Evolutionary conservation across 2,888 invertebrate species (phyloP).

Genomic region (Antheraea assamensis): DNA sequence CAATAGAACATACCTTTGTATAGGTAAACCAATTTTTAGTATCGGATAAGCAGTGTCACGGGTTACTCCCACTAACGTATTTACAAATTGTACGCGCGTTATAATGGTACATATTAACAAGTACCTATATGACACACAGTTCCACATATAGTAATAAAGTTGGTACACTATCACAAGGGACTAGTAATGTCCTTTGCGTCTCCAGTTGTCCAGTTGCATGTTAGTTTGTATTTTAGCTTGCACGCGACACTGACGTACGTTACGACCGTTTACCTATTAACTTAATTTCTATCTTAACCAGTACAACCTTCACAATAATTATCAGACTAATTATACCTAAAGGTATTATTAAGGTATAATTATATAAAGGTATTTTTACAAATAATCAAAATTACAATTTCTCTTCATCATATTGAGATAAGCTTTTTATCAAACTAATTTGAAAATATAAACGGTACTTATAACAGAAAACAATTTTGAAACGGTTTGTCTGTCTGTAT

Average conservation of each 20-base stretch:
- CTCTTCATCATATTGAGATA: no score
- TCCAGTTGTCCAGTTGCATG: slow-evolving; percentile 1
- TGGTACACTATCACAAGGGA: not conserved
- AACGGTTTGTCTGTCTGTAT: no score
- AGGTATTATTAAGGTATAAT: not conserved
- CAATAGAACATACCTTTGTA: no score
- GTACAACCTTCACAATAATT: not conserved
- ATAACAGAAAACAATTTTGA: no score
- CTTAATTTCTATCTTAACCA: not conserved
- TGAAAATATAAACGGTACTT: no score
- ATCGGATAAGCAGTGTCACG: no score
- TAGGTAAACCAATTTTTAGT: no score
- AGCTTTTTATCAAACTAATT: no score
- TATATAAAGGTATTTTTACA: no score
- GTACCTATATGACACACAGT: not conserved
- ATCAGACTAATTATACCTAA: not conserved
- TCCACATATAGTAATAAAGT: not conserved
- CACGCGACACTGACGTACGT: not conserved
- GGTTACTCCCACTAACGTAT: no score
- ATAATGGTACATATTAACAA: not conserved
- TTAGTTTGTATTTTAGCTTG: not conserved
- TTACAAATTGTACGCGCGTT: no score
- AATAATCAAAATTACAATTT: no score
- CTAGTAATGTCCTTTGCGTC: not conserved
- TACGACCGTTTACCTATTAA: not conserved